Conservation (phyloP, 1,140 invertebrate species). For the Tetranychus urticae region DNA sequence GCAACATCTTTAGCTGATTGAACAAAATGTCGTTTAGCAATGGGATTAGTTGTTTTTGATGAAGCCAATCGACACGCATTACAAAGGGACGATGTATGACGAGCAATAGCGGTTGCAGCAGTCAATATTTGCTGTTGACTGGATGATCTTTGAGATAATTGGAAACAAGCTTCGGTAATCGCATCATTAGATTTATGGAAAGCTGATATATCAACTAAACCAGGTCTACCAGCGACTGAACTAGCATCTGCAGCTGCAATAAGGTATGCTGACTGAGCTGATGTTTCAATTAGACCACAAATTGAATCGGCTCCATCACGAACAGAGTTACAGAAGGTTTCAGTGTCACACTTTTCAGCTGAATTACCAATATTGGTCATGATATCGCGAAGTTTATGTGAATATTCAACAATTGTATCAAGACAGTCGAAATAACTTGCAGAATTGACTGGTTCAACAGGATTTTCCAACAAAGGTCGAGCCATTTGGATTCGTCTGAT, state of each 20-base stretch:
- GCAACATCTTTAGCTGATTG: slow-evolving; percentile 92
- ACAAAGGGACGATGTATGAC: slow-evolving; percentile 75
- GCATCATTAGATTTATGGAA: slow-evolving; percentile 64
- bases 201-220: slow-evolving; percentile 71
- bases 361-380: slow-evolving; percentile 82
- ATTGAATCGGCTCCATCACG: slow-evolving; percentile 59
- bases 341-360: slow-evolving; percentile 54
- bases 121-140: slow-evolving; percentile 65
- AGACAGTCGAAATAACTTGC: slow-evolving; percentile 80
- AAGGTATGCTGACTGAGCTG: slow-evolving; percentile 67
- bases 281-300: slow-evolving; percentile 73
- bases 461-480: slow-evolving; percentile 53
- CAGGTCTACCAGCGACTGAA: slow-evolving; percentile 65
- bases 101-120: slow-evolving; percentile 78
- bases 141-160: slow-evolving; percentile 43
- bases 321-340: slow-evolving; percentile 64
- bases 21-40: slow-evolving; percentile 71
- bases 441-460: slow-evolving; percentile 64
- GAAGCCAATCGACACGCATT: slow-evolving; percentile 69
- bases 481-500: slow-evolving; percentile 63
- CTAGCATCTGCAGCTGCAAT: slow-evolving; percentile 74
- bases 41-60: slow-evolving; percentile 68
- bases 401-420: slow-evolving; percentile 78
- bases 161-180: slow-evolving; percentile 65
- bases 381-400: slow-evolving; percentile 42